These are phyloP conservation scores for Neolamprologus ventralis DNA, from an alignment of 2,113 vertebrate species.

Conservation along the genomic window DNA sequence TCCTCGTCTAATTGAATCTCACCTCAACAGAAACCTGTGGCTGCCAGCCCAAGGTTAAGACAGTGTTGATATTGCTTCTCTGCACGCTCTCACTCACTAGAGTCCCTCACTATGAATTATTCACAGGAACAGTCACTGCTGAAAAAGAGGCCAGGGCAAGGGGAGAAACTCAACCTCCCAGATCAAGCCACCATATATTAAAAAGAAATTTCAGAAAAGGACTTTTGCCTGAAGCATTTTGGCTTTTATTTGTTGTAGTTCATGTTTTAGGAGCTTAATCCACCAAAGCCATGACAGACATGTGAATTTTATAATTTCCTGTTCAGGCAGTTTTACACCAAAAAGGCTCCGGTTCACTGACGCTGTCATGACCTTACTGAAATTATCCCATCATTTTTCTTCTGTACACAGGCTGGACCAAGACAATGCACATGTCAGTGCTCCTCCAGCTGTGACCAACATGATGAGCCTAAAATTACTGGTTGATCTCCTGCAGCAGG, in stretches of 20 bases:
- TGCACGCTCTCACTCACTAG: not conserved
- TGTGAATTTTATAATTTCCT: not conserved
- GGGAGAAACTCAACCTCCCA: constrained; percentile 3
- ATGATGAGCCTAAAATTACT: constrained; percentile 26
- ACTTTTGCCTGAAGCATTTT: not conserved
- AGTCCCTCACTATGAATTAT: constrained; percentile 34
- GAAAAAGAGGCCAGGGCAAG: not conserved
- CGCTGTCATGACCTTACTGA: not conserved
- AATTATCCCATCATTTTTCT: constrained; percentile 9
- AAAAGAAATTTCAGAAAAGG: not conserved
- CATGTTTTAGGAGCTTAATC: not conserved
- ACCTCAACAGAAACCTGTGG: constrained; percentile 35
- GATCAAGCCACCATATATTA: not conserved
- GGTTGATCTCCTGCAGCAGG: not conserved
- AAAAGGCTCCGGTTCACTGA: not conserved
- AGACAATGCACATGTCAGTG: constrained; percentile 42
- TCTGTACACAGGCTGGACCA: not conserved
- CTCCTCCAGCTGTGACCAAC: constrained; percentile 40
- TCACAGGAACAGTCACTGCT: constrained; percentile 18
- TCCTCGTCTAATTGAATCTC: constrained; percentile 41
- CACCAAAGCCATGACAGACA: not conserved
- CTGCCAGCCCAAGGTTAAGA: constrained; percentile 36
- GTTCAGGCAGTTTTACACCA: not conserved
- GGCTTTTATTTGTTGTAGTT: not conserved
- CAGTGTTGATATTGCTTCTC: constrained; percentile 29